Conservation (phyloP, 2,113 vertebrate genomes). For the Dicentrarchus labrax region DNA sequence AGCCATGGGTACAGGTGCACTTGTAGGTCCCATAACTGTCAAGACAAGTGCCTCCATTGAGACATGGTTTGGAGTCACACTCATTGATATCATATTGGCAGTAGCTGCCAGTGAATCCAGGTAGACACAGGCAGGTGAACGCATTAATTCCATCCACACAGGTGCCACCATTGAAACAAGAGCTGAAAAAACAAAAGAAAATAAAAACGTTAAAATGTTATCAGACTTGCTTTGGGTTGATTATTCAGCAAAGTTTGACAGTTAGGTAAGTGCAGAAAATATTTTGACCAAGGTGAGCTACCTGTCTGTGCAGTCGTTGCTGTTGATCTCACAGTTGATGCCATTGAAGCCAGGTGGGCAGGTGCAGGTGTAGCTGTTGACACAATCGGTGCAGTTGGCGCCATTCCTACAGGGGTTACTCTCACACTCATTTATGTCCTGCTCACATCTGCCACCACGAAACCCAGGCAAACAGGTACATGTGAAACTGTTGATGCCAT, state of each 20-base stretch:
- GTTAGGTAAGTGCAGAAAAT: not conserved
- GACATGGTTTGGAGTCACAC: constrained; percentile 95
- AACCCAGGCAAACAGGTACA: constrained; percentile 94
- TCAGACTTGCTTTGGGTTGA: not conserved
- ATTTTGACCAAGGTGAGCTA: constrained; percentile 58
- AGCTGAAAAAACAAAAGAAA: constrained; percentile 82
- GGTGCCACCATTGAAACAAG: constrained; percentile 96
- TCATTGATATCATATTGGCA: constrained; percentile 96
- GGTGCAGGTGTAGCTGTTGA: constrained; percentile 97
- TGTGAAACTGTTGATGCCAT: constrained; percentile 87
- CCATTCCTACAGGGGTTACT: constrained; percentile 95
- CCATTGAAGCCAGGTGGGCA: constrained; percentile 94
- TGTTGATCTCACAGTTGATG: constrained; percentile 98
- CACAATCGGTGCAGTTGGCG: constrained; percentile 97
- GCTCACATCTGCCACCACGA: constrained; percentile 91
- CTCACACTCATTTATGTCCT: constrained; percentile 96
- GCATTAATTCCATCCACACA: constrained; percentile 96
- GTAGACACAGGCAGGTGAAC: constrained; percentile 92
- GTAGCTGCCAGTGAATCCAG: constrained; percentile 96
- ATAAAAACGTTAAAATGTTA: not conserved
- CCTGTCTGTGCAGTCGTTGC: constrained; percentile 98
- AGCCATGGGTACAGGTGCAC: constrained; percentile 95
- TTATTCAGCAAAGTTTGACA: not conserved
- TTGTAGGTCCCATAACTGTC: constrained; percentile 96
- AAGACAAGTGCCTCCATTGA: constrained; percentile 94